A percentile compares a stretch with the other conserved stretches of the same genome.
Evolutionary conservation across 2,888 invertebrate species (phyloP).

Genomic region (Ischnura elegans): DNA sequence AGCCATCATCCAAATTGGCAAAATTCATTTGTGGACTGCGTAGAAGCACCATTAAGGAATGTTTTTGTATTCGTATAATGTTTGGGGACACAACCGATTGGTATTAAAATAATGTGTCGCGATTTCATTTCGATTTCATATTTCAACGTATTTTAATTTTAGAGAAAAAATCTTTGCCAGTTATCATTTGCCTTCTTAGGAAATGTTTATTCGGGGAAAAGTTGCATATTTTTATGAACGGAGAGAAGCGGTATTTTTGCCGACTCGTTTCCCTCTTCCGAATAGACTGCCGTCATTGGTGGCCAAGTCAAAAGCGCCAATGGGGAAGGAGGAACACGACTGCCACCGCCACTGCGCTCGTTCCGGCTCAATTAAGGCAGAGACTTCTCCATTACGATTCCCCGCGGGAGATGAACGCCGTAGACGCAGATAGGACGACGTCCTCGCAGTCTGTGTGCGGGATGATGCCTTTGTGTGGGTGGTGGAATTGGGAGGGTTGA

Average conservation of each 20-base stretch:
- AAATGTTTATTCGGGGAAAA: background rate
- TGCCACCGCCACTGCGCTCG: conserved; percentile 55
- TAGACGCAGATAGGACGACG: conserved; percentile 17
- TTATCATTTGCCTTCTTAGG: background rate
- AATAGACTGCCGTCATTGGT: no score
- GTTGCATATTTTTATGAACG: background rate
- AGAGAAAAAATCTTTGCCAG: no score
- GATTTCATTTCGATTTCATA: no score
- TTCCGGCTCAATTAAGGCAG: conserved; percentile 64
- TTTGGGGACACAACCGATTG: no score
- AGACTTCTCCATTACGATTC: conserved; percentile 59
- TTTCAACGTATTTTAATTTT: no score
- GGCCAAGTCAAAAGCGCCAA: background rate
- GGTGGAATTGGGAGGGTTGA: background rate
- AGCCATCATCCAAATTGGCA: no score
- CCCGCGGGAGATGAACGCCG: background rate
- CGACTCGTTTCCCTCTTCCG: no score
- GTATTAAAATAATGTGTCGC: no score
- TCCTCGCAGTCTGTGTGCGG: background rate
- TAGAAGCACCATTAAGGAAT: no score
- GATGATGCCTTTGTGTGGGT: conserved; percentile 22
- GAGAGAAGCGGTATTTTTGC: background rate
- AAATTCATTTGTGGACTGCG: no score
- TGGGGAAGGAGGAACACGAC: conserved; percentile 6
- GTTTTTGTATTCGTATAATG: no score